Percentiles rank a stretch among this genome's conserved stretches.
These are phyloP conservation scores for Nautilus pompilius DNA, from an alignment of 1,140 invertebrate genomes.

Conservation along the genomic window DNA sequence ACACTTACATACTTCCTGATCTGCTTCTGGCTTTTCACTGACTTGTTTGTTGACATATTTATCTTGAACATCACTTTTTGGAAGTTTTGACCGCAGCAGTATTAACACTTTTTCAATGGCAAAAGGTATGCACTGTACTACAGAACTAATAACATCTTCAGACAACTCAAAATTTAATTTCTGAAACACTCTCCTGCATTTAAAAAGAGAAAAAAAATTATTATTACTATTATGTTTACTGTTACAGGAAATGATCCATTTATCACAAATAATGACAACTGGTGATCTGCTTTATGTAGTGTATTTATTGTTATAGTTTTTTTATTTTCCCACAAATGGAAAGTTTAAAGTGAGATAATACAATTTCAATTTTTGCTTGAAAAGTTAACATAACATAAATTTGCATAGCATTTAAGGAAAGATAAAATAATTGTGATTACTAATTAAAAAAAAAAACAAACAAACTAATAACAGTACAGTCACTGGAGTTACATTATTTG, in stretches of 20 bases:
- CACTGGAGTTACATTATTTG: too few species aligned
- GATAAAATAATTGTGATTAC: too few species aligned
- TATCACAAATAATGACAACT: too few species aligned
- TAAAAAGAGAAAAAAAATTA: background rate
- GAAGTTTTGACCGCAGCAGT: conserved; percentile 35
- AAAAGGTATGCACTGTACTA: conserved; percentile 25
- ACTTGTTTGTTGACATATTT: background rate
- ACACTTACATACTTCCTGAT: conserved; percentile 17
- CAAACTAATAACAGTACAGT: too few species aligned
- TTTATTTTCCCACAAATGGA: too few species aligned
- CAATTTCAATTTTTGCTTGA: too few species aligned
- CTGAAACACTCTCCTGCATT: conserved; percentile 44
- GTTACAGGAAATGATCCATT: background rate
- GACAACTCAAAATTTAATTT: conserved; percentile 43
- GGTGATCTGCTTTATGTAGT: too few species aligned
- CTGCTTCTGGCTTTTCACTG: conserved; percentile 31
- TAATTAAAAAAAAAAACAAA: too few species aligned
- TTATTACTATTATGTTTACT: background rate
- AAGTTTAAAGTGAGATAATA: too few species aligned
- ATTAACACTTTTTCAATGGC: conserved; percentile 42
- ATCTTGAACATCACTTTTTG: background rate
- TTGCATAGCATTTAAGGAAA: too few species aligned
- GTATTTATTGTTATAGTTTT: too few species aligned
- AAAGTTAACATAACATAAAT: too few species aligned
- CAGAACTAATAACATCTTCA: conserved; percentile 39